Evolutionary conservation across 2,113 vertebrate genomes (phyloP).

Genomic region (Micronycteris hirsuta): DNA sequence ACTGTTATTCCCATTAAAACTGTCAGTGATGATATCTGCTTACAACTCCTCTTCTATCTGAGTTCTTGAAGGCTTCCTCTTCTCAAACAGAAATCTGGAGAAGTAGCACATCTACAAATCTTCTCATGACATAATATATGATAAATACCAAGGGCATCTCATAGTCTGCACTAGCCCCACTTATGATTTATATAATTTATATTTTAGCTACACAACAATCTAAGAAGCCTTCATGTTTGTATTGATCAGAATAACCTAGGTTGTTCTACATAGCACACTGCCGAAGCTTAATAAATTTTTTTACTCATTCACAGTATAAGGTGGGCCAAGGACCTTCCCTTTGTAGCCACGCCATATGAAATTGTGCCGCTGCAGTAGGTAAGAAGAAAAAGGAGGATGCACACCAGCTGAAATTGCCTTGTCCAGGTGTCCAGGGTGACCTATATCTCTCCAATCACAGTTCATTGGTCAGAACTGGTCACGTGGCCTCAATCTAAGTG

Average conservation of each 20-base stretch:
- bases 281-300: neutral
- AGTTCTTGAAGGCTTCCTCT: neutral
- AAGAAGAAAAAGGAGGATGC: neutral
- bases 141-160: neutral
- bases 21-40: neutral
- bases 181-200: neutral
- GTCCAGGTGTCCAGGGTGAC: no score
- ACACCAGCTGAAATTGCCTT: neutral
- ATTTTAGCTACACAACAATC: neutral
- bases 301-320: neutral
- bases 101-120: neutral
- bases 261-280: neutral
- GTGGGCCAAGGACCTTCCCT: neutral
- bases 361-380: neutral
- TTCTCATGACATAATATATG: neutral
- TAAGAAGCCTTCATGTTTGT: neutral
- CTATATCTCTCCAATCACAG: neutral
- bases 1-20: neutral
- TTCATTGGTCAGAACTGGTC: neutral
- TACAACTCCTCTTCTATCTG: neutral
- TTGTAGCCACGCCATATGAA: neutral
- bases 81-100: neutral
- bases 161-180: neutral
- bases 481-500: neutral
- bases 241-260: neutral